Evolutionary conservation across 2,888 invertebrate genomes (phyloP), one percentile per base, ranked within the genome.

Genomic region (Heliconius ismenius): DNA sequence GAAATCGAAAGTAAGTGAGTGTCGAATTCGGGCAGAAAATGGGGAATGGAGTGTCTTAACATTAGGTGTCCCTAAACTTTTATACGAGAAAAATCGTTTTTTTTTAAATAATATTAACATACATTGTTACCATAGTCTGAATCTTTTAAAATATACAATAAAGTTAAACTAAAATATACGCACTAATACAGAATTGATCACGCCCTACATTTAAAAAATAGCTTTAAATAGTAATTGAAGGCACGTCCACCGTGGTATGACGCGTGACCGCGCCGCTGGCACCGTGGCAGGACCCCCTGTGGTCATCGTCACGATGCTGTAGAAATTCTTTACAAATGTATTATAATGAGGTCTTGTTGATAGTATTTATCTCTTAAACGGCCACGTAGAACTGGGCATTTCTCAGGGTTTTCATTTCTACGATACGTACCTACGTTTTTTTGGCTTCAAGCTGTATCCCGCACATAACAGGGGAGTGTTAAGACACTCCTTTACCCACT

Each of bases 241-340:
- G n/a, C 65, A 65, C n/a, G 65, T 39, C 13, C 36, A n/a, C 7
- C 7, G n/a, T 1, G 13, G 36, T 24, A 39, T 13, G 36, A 24
- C n/a, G 65, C 65, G 65, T 65, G 65, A 65, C 65, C 36, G 39
- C 11, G 4, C n/a, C 64, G 10, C 36, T 36, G 65, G 11, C 65
- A 36, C 36, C 21, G n/a, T 10, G 36, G n/a, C 36, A 32, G n/a
- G 36, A 15, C 65, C 65, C 36, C 65, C 65, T 7, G 13, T 65
- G 24, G 65, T n/a, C 28, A 39, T 36, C n/a, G n/a, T 65, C 65
- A 65, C 65, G 65, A 65, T 65, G 9, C 2, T 65, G 36, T 6
- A 65, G 32, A 62, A n/a, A n/a, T 58, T n/a, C 58, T 58, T 58
- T 58, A 49, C 7, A 60, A 60, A 60, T 24, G 13, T 28, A 26